These are phyloP conservation scores for Cephalotes varians DNA, from an alignment of 2,888 invertebrate species.

Conservation along the genomic window DNA sequence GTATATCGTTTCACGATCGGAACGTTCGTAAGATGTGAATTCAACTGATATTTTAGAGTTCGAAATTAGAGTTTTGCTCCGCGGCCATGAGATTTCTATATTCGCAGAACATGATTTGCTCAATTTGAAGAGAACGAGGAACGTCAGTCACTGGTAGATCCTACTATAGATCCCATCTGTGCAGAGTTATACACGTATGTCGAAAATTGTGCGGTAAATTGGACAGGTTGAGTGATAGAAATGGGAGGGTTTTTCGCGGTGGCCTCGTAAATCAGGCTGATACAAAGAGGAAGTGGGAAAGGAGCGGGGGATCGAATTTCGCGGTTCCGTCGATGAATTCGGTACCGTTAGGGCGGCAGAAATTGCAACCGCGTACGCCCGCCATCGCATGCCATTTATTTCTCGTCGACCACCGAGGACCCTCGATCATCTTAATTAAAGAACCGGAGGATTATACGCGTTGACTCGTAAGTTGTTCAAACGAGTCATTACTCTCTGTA, in stretches of 20 bases:
- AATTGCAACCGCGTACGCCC: constrained; percentile 58
- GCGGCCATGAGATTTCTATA: not conserved
- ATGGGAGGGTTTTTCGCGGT: constrained; percentile 3
- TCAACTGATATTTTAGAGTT: not conserved
- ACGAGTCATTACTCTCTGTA: constrained; percentile 17
- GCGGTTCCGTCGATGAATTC: constrained; percentile 66
- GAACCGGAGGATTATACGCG: constrained; percentile 54
- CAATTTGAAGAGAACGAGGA: not conserved
- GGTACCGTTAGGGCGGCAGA: constrained; percentile 71
- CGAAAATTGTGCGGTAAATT: constrained; percentile 29
- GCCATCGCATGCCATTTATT: constrained; percentile 55
- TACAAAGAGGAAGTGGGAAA: constrained; percentile 5
- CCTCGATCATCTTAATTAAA: constrained; percentile 71
- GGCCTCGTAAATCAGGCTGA: constrained; percentile 65
- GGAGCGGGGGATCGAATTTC: constrained; percentile 66
- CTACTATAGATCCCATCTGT: not conserved
- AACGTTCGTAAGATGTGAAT: not conserved
- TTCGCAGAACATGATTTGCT: not conserved
- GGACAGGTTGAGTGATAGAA: constrained; percentile 38
- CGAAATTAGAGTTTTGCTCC: not conserved
- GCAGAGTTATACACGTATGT: not conserved
- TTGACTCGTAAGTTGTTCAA: constrained; percentile 37
- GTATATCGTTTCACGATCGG: not conserved
- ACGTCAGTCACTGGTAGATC: not conserved
- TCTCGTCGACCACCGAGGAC: constrained; percentile 33